A percentile compares a stretch with the other conserved stretches of the same genome.
Conservation (phyloP, 2,113 vertebrate genomes). For the Cryptotis parvus region DNA sequence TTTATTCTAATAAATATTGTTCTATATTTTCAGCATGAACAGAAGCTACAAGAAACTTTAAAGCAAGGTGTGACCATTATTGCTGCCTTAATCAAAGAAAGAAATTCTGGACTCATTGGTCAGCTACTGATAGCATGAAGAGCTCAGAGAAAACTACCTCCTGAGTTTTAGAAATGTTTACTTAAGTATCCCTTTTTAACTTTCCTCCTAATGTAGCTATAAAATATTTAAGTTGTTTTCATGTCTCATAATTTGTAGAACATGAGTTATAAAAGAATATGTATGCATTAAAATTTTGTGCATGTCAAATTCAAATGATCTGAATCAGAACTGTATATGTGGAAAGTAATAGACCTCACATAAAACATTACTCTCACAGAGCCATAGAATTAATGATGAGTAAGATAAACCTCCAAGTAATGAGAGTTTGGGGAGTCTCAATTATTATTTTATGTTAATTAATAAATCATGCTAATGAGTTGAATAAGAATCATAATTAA, state of each 20-base stretch:
- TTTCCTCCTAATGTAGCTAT: not conserved
- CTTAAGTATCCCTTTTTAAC: not conserved
- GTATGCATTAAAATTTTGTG: slow-evolving; percentile 2
- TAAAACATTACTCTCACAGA: slow-evolving; percentile 9
- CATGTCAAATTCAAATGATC: slow-evolving; percentile 30
- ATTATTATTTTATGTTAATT: not conserved
- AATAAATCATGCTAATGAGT: not conserved
- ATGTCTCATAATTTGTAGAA: not conserved
- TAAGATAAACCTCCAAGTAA: not conserved
- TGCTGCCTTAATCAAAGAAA: slow-evolving; percentile 86
- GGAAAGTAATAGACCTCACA: not conserved
- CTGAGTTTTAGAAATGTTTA: not conserved
- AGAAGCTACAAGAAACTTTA: slow-evolving; percentile 84
- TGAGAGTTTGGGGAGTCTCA: slow-evolving; percentile 24
- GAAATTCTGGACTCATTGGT: slow-evolving; percentile 84
- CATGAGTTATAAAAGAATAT: not conserved
- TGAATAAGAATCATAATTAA: slow-evolving; percentile 2
- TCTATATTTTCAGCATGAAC: slow-evolving; percentile 80
- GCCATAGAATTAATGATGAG: not conserved
- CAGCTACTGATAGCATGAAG: slow-evolving; percentile 87
- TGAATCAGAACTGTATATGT: not conserved
- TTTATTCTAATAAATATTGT: not conserved
- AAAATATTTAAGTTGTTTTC: slow-evolving; percentile 13
- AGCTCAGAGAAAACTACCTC: not conserved
- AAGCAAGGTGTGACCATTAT: slow-evolving; percentile 85